A percentile compares a stretch with the other conserved stretches of the same genome.
phyloP scores from a whole-genome alignment of 2,797 vertebrate genomes.

The Enteromius unitaeniatus region DNA sequence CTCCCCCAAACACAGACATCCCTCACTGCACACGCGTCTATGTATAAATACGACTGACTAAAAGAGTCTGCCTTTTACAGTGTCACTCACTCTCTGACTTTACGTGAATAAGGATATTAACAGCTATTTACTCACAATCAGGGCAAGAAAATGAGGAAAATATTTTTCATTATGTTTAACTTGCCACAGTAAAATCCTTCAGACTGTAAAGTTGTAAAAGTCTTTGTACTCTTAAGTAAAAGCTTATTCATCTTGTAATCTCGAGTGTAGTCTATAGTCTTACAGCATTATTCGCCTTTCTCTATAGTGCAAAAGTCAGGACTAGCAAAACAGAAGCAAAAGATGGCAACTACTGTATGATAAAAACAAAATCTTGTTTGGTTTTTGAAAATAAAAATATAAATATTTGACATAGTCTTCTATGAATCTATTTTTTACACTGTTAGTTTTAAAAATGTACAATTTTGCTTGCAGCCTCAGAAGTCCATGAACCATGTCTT shows the following conservation, averaged over 20 bases:
- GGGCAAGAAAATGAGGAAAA: neutral
- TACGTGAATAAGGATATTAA: constrained; percentile 29
- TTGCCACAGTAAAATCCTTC: neutral
- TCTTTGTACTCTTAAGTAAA: neutral
- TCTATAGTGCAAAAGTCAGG: neutral
- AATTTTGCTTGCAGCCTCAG: neutral
- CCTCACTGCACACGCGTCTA: neutral
- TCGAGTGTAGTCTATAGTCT: neutral
- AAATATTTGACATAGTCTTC: no score
- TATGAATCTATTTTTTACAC: neutral
- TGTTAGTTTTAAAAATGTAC: neutral
- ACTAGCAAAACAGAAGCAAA: neutral
- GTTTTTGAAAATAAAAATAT: neutral
- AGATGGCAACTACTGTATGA: neutral
- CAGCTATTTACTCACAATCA: neutral
- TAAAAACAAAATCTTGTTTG: neutral
- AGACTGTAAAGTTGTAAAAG: neutral
- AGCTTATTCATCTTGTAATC: neutral
- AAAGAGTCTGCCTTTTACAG: neutral
- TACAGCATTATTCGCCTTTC: neutral
- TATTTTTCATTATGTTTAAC: neutral
- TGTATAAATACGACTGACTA: no score
- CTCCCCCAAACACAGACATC: constrained; percentile 8
- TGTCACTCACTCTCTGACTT: constrained; percentile 9
- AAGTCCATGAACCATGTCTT: neutral